Evolutionary conservation across 2,113 vertebrate genomes (phyloP).

Genomic region (Amphiprion ocellaris): DNA sequence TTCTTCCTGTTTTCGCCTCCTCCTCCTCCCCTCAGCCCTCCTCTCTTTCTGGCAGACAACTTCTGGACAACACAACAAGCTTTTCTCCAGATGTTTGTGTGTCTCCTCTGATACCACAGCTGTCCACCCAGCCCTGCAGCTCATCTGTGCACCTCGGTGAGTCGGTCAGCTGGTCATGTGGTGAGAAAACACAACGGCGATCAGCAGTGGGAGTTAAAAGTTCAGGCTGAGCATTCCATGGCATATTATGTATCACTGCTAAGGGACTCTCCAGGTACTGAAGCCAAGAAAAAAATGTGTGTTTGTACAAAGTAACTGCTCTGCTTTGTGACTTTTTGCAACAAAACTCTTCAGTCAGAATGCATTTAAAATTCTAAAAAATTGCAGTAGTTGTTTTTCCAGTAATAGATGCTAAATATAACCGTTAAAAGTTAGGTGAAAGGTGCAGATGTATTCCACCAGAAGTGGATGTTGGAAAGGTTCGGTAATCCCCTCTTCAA

Average conservation of each 20-base stretch:
- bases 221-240: constrained; percentile 76
- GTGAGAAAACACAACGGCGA: constrained; percentile 62
- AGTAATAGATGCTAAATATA: background rate
- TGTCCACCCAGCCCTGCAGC: constrained; percentile 71
- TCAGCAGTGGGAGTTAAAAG: constrained; percentile 72
- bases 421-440: background rate
- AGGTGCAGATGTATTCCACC: background rate
- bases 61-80: constrained; percentile 68
- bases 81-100: constrained; percentile 77
- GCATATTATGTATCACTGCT: constrained; percentile 72
- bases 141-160: constrained; percentile 40
- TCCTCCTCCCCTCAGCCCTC: constrained; percentile 1
- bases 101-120: constrained; percentile 73
- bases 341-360: background rate
- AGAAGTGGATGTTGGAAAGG: background rate
- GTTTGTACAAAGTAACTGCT: background rate
- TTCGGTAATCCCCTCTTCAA: background rate
- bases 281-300: constrained; percentile 12
- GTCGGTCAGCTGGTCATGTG: constrained; percentile 43
- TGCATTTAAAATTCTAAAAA: background rate
- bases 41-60: constrained; percentile 60
- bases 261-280: constrained; percentile 54
- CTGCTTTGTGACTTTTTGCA: background rate
- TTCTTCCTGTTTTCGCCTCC: constrained; percentile 8
- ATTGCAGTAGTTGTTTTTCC: too few species aligned